phyloP scores from a whole-genome alignment of 2,113 vertebrate genomes.

The Proterorhinus semilunaris region DNA sequence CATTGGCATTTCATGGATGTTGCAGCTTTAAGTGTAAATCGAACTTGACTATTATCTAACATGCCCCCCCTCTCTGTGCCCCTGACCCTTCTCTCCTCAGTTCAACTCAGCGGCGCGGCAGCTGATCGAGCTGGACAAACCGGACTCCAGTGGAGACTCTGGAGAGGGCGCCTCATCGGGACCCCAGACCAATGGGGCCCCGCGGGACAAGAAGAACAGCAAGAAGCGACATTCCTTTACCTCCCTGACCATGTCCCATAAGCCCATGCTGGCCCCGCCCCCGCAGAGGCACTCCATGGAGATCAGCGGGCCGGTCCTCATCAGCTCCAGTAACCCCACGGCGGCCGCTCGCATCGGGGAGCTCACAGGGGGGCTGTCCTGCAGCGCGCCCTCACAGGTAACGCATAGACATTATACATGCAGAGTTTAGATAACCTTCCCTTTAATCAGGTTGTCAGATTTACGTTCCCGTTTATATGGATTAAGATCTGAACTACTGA shows the following conservation, averaged over 20 bases:
- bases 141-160: conserved; percentile 77
- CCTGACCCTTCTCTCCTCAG: conserved; percentile 64
- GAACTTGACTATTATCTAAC: neutral
- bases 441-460: neutral
- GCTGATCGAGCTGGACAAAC: conserved; percentile 94
- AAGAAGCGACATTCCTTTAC: conserved; percentile 99
- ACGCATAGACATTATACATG: conserved; percentile 2
- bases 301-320: conserved; percentile 96
- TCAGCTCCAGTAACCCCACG: conserved; percentile 97
- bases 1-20: neutral
- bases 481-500: conserved; percentile 2
- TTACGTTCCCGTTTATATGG: neutral
- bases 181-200: conserved; percentile 82
- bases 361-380: conserved; percentile 89
- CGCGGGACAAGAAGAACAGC: conserved; percentile 97
- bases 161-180: conserved; percentile 85
- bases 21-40: neutral
- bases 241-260: conserved; percentile 97
- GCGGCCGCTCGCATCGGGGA: conserved; percentile 94
- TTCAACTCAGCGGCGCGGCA: conserved; percentile 95
- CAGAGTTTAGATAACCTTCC: neutral
- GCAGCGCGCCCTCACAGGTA: conserved; percentile 97
- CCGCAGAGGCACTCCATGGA: conserved; percentile 97
- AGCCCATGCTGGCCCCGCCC: conserved; percentile 88
- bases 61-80: conserved; percentile 4